Base-by-base conservation (phyloP, 2,888 invertebrate genomes). In the Melanchra persicariae region DNA sequence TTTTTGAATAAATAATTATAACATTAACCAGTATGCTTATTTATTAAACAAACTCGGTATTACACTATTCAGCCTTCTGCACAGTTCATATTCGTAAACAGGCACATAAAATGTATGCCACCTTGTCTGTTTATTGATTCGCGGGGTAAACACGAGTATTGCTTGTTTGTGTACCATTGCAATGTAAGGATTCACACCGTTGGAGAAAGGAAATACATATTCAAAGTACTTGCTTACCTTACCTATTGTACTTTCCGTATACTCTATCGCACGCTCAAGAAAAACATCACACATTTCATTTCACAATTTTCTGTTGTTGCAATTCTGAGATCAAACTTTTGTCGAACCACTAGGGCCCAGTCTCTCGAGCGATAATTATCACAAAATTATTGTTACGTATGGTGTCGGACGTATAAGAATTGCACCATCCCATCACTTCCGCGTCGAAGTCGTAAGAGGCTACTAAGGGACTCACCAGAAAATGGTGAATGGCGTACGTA, bases 61-160 rank as follows among this genome's bases (percentile, higher is more conserved):
- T n/a, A n/a, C n/a, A n/a, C n/a, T n/a, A n/a, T n/a, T n/a, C n/a
- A n/a, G 34, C 15, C 5, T 55, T 55, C 2, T 47, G 15, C n/a
- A 58, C 40, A 59, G 52, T 66, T 49, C 26, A 57, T 47, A 43
- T 26, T 51, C 49, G 24, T 54, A 45, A 70, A 67, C 52, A 60
- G 51, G 52, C 3, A 19, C 17, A 67, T 30, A 66, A 49, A 64
- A 43, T 51, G 43, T 49, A 47, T 51, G 40, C 12, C 9, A 10
- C 34, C 30, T 57, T 17, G 43, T 9, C 47, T 64, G 47, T 59
- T 61, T 79, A 78, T 72, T 72, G 66, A 63, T 67, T 66, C n/a
- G 43, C 24, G 57, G 51, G 30, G 55, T 60, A 80, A 63, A 81
- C 55, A 66, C 47, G 22, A 49, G 52, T n/a, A 79, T 55, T 54